Percentiles rank a stretch among this genome's conserved stretches.
These are phyloP conservation scores for Cichladusa arquata DNA, from an alignment of 2,113 vertebrate species.

Conservation along the genomic window DNA sequence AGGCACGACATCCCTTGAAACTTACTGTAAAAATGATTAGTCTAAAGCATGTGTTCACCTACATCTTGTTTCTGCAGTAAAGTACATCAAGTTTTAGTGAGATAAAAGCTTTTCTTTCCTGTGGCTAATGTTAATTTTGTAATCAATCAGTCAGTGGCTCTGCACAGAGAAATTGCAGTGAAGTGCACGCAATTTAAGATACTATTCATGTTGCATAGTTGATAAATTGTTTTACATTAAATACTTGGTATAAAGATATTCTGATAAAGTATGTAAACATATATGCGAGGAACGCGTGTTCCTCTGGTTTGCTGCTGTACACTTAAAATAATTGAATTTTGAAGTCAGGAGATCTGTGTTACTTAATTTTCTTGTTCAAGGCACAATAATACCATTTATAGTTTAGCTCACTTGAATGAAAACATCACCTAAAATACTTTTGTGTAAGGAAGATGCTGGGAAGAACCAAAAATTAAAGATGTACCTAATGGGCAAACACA, in stretches of 20 bases:
- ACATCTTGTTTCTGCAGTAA: neutral
- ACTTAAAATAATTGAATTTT: neutral
- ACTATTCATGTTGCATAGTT: neutral
- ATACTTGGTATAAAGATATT: neutral
- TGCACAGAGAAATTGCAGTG: neutral
- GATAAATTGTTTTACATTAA: neutral
- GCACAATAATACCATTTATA: neutral
- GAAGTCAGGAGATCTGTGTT: neutral
- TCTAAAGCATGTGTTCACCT: neutral
- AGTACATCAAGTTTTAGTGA: neutral
- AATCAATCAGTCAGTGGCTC: neutral
- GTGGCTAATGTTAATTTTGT: neutral
- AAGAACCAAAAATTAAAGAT: neutral
- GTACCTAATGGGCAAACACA: neutral
- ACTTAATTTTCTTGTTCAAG: neutral
- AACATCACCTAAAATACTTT: neutral
- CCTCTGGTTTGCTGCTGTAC: neutral
- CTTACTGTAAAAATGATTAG: neutral
- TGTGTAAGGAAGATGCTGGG: neutral
- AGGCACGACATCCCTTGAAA: neutral
- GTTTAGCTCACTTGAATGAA: neutral
- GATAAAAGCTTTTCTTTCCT: neutral
- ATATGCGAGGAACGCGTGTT: accelerated
- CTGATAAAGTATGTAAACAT: neutral
- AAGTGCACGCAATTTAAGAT: neutral